Evolutionary conservation across 2,888 invertebrate genomes (phyloP).

Genomic region (Carabus problematicus): DNA sequence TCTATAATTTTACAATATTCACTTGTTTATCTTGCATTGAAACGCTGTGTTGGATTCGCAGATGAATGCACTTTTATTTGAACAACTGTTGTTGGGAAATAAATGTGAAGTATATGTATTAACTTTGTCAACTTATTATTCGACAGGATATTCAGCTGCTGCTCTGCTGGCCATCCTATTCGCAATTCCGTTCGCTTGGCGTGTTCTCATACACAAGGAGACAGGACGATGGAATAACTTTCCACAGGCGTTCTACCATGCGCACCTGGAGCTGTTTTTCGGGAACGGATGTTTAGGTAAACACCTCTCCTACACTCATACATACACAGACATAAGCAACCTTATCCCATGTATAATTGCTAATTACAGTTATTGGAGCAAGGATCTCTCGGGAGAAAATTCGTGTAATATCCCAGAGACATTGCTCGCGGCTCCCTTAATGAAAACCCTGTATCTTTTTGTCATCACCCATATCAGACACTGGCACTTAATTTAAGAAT

Average conservation of each 20-base stretch:
- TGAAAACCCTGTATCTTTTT: too few relatives aligned
- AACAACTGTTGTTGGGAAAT: not conserved
- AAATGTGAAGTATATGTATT: not conserved
- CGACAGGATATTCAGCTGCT: constrained; percentile 77
- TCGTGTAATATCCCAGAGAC: too few relatives aligned
- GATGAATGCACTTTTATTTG: too few relatives aligned
- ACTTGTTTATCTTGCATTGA: not conserved
- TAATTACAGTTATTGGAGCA: too few relatives aligned
- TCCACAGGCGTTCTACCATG: constrained; percentile 72
- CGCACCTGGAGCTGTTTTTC: constrained; percentile 73
- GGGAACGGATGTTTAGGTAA: constrained; percentile 75
- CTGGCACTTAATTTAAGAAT: too few relatives aligned
- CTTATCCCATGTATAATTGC: too few relatives aligned
- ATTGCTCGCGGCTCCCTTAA: too few relatives aligned
- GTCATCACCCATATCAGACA: too few relatives aligned
- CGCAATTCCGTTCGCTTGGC: constrained; percentile 72
- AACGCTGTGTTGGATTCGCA: not conserved
- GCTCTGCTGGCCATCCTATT: constrained; percentile 76
- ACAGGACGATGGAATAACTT: constrained; percentile 70
- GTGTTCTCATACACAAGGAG: constrained; percentile 71
- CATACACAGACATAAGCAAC: too few relatives aligned
- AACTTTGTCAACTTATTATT: constrained; percentile 1
- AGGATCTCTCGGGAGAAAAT: too few relatives aligned
- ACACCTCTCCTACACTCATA: too few relatives aligned
- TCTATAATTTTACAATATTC: not conserved